A percentile compares a stretch with the other conserved stretches of the same genome.
These are phyloP conservation scores for Microctenopoma steveboyesi DNA, from an alignment of 2,797 vertebrate species.

Conservation along the genomic window DNA sequence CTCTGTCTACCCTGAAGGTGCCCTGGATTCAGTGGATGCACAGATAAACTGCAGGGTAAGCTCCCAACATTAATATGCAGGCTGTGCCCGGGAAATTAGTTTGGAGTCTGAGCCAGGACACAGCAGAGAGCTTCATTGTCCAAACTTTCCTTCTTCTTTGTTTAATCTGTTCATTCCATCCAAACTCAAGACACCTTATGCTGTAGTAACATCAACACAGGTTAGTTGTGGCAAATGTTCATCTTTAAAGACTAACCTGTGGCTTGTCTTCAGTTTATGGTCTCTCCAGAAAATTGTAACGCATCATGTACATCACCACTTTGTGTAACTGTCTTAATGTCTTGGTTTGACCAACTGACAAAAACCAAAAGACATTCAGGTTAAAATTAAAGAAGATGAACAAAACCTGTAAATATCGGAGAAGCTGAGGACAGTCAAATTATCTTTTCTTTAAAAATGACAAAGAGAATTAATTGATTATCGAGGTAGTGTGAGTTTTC, in stretches of 20 bases:
- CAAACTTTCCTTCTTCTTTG: conserved; percentile 17
- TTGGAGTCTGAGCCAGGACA: conserved; percentile 62
- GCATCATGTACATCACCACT: background rate
- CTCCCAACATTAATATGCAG: conserved; percentile 74
- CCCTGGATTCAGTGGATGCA: conserved; percentile 70
- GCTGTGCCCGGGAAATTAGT: conserved; percentile 59
- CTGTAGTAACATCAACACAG: conserved; percentile 45
- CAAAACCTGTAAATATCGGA: background rate
- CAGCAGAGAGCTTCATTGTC: conserved; percentile 47
- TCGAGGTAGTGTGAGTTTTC: background rate
- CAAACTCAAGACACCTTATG: conserved; percentile 14
- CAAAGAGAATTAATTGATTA: too few relatives aligned
- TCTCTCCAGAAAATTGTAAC: background rate
- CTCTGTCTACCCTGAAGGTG: conserved; percentile 72
- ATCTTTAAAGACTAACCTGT: background rate
- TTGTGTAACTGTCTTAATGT: background rate
- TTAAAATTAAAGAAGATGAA: background rate
- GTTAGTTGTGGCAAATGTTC: conserved; percentile 2
- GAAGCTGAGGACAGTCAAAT: background rate
- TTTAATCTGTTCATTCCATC: conserved; percentile 45
- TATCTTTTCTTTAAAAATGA: background rate
- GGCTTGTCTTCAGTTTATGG: background rate
- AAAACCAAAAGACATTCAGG: background rate
- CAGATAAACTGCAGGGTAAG: conserved; percentile 56
- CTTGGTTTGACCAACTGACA: background rate